A percentile compares a stretch with the other conserved stretches of the same genome.
phyloP scores from a whole-genome alignment of 2,888 invertebrate species.

The Pseudococcus longispinus region DNA sequence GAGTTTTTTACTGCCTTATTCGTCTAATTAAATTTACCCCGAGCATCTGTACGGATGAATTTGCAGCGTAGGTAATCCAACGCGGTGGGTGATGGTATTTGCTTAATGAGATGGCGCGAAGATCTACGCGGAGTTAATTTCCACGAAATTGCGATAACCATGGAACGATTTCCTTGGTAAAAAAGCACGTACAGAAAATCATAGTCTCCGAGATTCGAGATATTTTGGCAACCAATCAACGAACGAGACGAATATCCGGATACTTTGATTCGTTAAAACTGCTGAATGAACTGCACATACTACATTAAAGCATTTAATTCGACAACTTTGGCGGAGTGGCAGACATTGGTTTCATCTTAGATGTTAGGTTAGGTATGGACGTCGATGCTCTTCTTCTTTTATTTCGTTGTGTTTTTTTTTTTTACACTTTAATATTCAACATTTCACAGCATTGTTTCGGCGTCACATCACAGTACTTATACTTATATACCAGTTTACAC shows the following conservation, averaged over 20 bases:
- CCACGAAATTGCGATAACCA: not conserved
- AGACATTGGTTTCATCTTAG: not conserved
- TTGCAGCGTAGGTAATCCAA: not conserved
- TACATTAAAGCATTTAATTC: slow-evolving; percentile 11
- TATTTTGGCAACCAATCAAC: slow-evolving; percentile 2
- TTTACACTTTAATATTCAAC: slow-evolving; percentile 56
- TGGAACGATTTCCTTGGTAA: not conserved
- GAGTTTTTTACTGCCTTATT: not conserved
- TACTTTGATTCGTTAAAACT: not conserved
- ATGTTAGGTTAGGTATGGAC: slow-evolving; percentile 39
- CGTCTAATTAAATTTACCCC: not conserved
- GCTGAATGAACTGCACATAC: not conserved
- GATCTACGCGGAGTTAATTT: not conserved
- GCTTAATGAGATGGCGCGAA: not conserved
- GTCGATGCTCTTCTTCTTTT: not conserved
- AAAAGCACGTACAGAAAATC: not conserved
- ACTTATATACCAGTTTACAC: slow-evolving; percentile 39
- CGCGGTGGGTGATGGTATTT: not conserved
- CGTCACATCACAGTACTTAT: slow-evolving; percentile 52
- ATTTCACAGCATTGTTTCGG: slow-evolving; percentile 57
- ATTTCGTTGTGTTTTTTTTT: not conserved
- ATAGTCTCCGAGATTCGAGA: not conserved
- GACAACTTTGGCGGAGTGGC: not conserved
- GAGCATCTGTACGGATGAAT: not conserved
- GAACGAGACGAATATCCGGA: not conserved